Evolutionary conservation across 1,140 invertebrate species (phyloP).

Genomic region (Heliconius congener): DNA sequence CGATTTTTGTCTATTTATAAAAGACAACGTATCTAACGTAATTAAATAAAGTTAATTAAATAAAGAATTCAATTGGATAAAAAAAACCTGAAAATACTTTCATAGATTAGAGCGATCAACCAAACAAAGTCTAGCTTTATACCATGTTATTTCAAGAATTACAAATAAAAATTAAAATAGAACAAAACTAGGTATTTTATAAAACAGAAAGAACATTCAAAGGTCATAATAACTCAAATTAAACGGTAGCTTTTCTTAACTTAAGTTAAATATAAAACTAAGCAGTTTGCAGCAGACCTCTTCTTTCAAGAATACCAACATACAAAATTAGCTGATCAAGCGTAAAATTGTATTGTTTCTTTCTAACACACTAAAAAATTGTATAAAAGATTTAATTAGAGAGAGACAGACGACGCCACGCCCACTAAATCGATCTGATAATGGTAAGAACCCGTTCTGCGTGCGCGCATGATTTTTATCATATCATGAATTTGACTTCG

Average conservation of each 20-base stretch:
- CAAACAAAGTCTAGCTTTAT: too few species aligned
- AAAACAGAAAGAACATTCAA: slow-evolving; percentile 5
- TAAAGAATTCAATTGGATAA: too few species aligned
- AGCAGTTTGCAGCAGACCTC: slow-evolving; percentile 20
- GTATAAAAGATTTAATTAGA: slow-evolving; percentile 33
- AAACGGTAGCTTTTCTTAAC: not conserved
- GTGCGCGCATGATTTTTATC: slow-evolving; percentile 70
- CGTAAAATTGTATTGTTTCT: slow-evolving; percentile 54
- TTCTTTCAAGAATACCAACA: slow-evolving; percentile 31
- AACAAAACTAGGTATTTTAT: not conserved
- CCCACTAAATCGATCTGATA: slow-evolving; percentile 71
- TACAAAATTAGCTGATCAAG: slow-evolving; percentile 54
- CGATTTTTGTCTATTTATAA: too few species aligned
- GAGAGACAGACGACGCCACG: slow-evolving; percentile 56
- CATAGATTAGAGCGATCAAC: too few species aligned
- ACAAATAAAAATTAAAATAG: too few species aligned
- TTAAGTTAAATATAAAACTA: slow-evolving; percentile 19
- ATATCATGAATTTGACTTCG: slow-evolving; percentile 62
- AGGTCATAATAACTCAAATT: slow-evolving; percentile 12
- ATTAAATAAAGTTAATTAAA: too few species aligned
- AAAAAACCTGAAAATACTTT: too few species aligned
- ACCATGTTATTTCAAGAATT: too few species aligned
- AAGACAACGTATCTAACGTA: too few species aligned
- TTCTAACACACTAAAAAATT: slow-evolving; percentile 35
- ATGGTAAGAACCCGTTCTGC: slow-evolving; percentile 56